Base-by-base conservation (phyloP, 2,888 invertebrate genomes). In the Chorisops tibialis region DNA sequence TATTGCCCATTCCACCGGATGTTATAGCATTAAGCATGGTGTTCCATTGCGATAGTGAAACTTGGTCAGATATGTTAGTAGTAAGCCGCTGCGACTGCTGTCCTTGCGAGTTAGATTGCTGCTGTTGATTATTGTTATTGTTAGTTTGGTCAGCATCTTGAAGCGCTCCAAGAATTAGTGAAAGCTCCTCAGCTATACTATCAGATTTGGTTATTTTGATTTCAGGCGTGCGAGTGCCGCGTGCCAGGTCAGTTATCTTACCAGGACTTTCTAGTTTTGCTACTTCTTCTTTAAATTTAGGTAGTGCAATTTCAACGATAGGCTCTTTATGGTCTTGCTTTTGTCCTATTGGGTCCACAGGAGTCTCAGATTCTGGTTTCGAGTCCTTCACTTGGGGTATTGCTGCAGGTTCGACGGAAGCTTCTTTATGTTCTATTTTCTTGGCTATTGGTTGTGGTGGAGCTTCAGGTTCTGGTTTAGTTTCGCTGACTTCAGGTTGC, bases 11-110 rank as follows among this genome's bases (percentile, higher is more conserved):
- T 43, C 35, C 50, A 52, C 58, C 54, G 41, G 52, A 48, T 43
- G 62, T 50, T 63, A 68, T 72, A 63, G 69, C 68, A 48, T 70
- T 68, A 59, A 75, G 64, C 58, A 69, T 69, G 59, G 70, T 73
- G 69, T 75, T 74, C 76, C 76, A 76, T 63, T 72, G 71, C 63
- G 67, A 69, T 70, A 76, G 67, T 65, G 77, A 74, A 70, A 72
- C 72, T 63, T 66, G 68, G 61, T 76, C 74, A 64, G 71, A 75
- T 62, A 77, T 77, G 65, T 75, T 76, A 71, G 72, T 72, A 65
- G 62, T 64, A 65, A 67, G 67, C 60, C 66, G 18, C 30, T 62
- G 50, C 35, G 58, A 66, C 39, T 65, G 63, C 52, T 41, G 58
- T 48, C 52, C 18, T 38, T 52, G 59, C 59, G 59, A 47, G 56